Base-by-base conservation (phyloP, 1,140 invertebrate genomes). In the Ruditapes philippinarum region DNA sequence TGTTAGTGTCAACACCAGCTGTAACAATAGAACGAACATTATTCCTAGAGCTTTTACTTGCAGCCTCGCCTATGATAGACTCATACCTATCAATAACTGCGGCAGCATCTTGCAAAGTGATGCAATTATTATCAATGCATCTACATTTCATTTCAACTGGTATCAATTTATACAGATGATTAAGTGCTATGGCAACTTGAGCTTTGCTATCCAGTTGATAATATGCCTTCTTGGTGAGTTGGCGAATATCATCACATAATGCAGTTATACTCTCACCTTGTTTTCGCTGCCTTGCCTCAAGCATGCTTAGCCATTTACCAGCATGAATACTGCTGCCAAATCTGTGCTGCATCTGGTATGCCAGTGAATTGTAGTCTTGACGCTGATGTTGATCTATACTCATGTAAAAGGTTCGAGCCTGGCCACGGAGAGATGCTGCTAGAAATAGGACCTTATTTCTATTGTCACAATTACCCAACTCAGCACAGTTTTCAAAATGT, bases 401-500 rank as follows among this genome's bases (percentile, higher is more conserved):
- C 57, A 62, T 62, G 25, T 86, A 40, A 28, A 60, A 28, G 12
- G 31, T 73, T 1, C 19, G 25, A 28, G 31, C 65, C 42, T 36
- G 68, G 25, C 36, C 45, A 22, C 57, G 22, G 4, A 62, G 57
- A 62, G 25, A 28, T 74, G 54, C 65, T 28, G 51, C 36, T 36
- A 54, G 49, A 9, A 40, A 33, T 49, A 57, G 49, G 12, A 36
- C 51, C 38, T 42, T 65, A 62, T 62, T 62, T 81, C 45, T 62
- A 81, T 38, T 28, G 31, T 36, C 49, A 74, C 85, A 88, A 3
- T 57, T 33, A 19, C 74, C 74, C n/a, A 88, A n/a, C 25, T 88
- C 85, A 36, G 85, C 62, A 70, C 85, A 88, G 31, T 80, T 68
- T 88, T 80, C 60, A 70, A 80, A 88, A 73, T 74, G 85, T 33